These are phyloP conservation scores for Darevskia nairensis DNA, from an alignment of 2,797 vertebrate species.

Conservation along the genomic window DNA sequence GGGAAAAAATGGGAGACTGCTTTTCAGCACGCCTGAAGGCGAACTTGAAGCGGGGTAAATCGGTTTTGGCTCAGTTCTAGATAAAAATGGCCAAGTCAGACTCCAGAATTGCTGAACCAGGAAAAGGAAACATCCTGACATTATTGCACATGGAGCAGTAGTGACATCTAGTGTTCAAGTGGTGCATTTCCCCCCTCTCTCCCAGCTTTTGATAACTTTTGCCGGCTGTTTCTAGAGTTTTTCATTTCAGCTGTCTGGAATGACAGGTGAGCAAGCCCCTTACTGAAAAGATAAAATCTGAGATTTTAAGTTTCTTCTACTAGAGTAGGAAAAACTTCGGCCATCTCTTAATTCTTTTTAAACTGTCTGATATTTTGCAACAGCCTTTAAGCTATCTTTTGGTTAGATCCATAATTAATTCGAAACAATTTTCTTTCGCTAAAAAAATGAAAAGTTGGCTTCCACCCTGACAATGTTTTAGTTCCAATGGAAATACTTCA, in stretches of 20 bases:
- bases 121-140: background rate
- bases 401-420: background rate
- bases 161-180: slow-evolving; percentile 48
- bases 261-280: background rate
- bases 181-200: rapidly evolving
- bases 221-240: rapidly evolving
- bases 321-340: background rate
- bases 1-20: background rate
- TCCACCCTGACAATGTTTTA: background rate
- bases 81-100: background rate
- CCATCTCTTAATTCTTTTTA: background rate
- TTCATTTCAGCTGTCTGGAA: background rate
- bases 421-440: background rate
- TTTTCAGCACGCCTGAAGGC: background rate
- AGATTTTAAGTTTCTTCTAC: background rate
- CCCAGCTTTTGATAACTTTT: rapidly evolving
- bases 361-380: background rate
- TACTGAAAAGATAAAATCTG: background rate
- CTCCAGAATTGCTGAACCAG: background rate
- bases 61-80: background rate
- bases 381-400: background rate
- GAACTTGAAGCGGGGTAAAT: background rate
- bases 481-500: background rate
- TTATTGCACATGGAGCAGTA: background rate
- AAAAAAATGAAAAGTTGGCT: background rate